Percentiles rank a stretch among this genome's conserved stretches.
phyloP scores from a whole-genome alignment of 2,888 invertebrate genomes.

The Apodemia duryi region DNA sequence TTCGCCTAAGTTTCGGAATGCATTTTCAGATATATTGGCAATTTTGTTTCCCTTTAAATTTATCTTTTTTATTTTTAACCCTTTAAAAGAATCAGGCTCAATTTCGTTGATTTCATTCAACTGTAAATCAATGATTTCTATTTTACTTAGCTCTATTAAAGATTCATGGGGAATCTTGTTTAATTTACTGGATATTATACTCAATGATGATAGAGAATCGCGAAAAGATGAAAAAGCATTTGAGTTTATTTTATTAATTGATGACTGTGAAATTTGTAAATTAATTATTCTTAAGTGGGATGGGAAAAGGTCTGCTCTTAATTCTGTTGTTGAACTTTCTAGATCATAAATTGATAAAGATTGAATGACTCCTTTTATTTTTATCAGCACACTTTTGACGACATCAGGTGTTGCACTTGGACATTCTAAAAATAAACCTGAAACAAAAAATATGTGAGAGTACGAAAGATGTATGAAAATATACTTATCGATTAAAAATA shows the following conservation, averaged over 20 bases:
- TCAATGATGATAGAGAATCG: slow-evolving; percentile 85
- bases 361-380: slow-evolving; percentile 85
- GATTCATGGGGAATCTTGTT: slow-evolving; percentile 88
- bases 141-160: slow-evolving; percentile 83
- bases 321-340: slow-evolving; percentile 87
- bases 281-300: slow-evolving; percentile 83
- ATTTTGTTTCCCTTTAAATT: slow-evolving; percentile 93
- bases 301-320: slow-evolving; percentile 88
- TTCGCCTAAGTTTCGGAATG: slow-evolving; percentile 88
- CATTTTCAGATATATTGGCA: slow-evolving; percentile 89
- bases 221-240: slow-evolving; percentile 84
- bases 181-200: slow-evolving; percentile 87
- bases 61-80: slow-evolving; percentile 87
- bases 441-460: slow-evolving; percentile 34
- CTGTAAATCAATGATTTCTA: slow-evolving; percentile 89
- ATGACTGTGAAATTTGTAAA: slow-evolving; percentile 88
- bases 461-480: too few relatives aligned
- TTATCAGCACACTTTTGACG: slow-evolving; percentile 85
- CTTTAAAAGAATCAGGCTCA: slow-evolving; percentile 91
- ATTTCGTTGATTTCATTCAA: slow-evolving; percentile 91
- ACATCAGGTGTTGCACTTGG: slow-evolving; percentile 88
- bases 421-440: slow-evolving; percentile 92
- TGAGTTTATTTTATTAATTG: slow-evolving; percentile 83
- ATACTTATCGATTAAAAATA: too few relatives aligned
- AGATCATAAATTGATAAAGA: slow-evolving; percentile 93